Percentiles rank a stretch among this genome's conserved stretches.
These are phyloP conservation scores for Ramazzottius varieornatus DNA, from an alignment of 2,888 invertebrate genomes.

Conservation along the genomic window DNA sequence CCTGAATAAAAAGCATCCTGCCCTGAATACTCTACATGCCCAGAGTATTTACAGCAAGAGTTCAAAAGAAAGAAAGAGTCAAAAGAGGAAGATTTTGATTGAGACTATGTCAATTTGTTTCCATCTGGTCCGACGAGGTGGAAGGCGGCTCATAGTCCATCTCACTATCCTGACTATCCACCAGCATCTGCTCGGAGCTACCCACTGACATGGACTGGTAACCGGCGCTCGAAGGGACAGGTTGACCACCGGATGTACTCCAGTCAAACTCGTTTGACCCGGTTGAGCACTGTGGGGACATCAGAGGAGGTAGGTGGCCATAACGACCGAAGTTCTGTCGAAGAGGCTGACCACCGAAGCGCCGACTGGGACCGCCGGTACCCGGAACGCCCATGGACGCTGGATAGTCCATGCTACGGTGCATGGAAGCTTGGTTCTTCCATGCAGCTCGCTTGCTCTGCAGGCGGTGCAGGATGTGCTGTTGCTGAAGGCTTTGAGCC, in stretches of 20 bases:
- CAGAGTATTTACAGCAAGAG: too few relatives aligned
- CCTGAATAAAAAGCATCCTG: too few relatives aligned
- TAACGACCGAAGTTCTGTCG: background rate
- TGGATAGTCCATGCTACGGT: conserved; percentile 21
- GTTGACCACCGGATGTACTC: background rate
- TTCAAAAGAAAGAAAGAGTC: too few relatives aligned
- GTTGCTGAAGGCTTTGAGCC: conserved; percentile 38
- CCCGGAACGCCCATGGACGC: conserved; percentile 1
- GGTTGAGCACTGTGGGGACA: background rate
- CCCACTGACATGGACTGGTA: background rate
- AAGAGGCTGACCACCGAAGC: background rate
- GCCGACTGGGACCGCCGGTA: background rate
- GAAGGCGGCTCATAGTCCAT: background rate
- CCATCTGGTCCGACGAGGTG: background rate
- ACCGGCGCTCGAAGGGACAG: background rate
- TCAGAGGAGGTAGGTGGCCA: background rate
- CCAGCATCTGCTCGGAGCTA: background rate
- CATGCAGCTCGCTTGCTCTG: conserved; percentile 60
- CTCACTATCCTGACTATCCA: background rate
- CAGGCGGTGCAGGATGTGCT: conserved; percentile 50
- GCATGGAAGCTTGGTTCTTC: conserved; percentile 47
- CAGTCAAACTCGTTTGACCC: background rate
- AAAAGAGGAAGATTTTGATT: too few relatives aligned
- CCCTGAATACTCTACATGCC: too few relatives aligned
- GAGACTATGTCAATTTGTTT: background rate